Evolutionary conservation across 2,888 invertebrate species (phyloP).

Genomic region (Ariolimax columbianus): DNA sequence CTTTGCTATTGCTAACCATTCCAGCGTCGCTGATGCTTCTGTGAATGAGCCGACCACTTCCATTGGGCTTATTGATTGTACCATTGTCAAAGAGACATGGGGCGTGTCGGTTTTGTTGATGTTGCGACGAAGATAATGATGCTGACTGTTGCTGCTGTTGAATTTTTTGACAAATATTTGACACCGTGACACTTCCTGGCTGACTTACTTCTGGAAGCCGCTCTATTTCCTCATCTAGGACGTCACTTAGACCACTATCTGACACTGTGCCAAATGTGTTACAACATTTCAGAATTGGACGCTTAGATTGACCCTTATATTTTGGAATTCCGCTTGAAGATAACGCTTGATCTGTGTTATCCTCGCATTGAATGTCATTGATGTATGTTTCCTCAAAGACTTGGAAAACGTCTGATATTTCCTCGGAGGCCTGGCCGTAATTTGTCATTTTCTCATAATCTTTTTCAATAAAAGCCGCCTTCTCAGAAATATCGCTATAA

Average conservation of each 20-base stretch:
- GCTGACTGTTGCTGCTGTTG: background rate
- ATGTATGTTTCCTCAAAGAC: background rate
- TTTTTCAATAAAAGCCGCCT: too few relatives aligned
- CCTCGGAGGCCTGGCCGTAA: background rate
- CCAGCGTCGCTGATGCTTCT: conserved; percentile 36
- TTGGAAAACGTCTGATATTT: background rate
- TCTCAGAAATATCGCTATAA: too few relatives aligned
- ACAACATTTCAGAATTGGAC: background rate
- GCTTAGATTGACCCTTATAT: background rate
- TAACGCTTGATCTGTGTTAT: background rate
- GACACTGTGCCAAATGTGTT: background rate
- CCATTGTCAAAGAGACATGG: background rate
- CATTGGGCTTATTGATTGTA: background rate
- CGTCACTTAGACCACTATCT: background rate
- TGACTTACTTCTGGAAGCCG: conserved; percentile 14
- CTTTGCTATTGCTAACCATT: background rate
- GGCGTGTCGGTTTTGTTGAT: background rate
- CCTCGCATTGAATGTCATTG: background rate
- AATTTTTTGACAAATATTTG: background rate
- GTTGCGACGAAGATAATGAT: background rate
- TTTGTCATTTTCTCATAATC: too few relatives aligned
- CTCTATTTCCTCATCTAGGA: conserved; percentile 16
- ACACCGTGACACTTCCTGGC: background rate
- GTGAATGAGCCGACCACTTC: background rate
- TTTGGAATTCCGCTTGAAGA: background rate